Conservation (phyloP, 2,113 vertebrate species). For the Corythoichthys haematopterus region DNA sequence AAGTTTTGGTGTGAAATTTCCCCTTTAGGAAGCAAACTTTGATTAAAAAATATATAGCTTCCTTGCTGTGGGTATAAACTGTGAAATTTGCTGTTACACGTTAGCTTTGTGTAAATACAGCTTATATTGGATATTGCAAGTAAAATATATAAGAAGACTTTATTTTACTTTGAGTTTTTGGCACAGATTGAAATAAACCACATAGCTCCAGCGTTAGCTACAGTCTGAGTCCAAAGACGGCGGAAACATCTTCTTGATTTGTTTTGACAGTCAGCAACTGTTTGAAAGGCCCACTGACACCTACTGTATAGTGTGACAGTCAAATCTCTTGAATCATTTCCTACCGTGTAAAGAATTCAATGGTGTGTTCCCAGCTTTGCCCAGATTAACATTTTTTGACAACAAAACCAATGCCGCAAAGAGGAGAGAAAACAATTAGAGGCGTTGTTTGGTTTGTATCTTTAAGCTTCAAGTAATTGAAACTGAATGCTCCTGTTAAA, state of each 20-base stretch:
- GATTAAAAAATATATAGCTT: not conserved
- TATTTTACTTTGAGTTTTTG: not conserved
- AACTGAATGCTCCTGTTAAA: not conserved
- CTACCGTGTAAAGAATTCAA: not conserved
- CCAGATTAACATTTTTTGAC: not conserved
- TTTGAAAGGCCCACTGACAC: not conserved
- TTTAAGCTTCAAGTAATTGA: not conserved
- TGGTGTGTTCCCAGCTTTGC: not conserved
- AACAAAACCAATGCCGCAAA: not conserved
- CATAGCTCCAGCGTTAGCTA: no score
- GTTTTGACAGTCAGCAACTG: not conserved
- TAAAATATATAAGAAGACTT: not conserved
- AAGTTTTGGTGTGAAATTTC: no score
- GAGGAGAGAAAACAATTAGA: no score
- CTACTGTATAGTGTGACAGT: not conserved
- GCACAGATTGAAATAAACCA: not conserved
- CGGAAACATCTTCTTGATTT: slow-evolving; percentile 1
- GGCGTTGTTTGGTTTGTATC: no score
- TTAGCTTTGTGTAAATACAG: not conserved
- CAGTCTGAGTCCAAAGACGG: not conserved
- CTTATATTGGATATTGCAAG: not conserved
- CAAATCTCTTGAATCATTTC: not conserved
- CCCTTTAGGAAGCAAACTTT: no score
- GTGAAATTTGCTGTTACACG: not conserved
- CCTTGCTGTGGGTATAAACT: not conserved